Base-by-base conservation (phyloP, 2,797 vertebrate genomes). In the Natrix natrix region DNA sequence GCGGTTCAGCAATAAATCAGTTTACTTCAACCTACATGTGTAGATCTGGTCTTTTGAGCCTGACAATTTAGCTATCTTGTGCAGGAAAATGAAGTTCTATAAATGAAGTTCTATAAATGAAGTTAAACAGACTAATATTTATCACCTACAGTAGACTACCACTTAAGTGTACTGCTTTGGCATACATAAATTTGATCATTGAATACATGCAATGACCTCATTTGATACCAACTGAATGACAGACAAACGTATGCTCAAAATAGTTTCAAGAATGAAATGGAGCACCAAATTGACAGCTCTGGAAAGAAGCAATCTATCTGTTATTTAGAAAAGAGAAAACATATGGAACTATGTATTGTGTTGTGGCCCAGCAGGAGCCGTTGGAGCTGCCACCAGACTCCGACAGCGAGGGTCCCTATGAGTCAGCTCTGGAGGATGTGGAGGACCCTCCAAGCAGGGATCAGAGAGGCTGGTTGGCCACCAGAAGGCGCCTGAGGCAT, bases 281-380 rank as follows among this genome's bases (percentile, higher is more conserved):
- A 91, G 66, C 90, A 63, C 22, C 57, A 88, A 91, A 91, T 89
- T 91, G 92, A 93, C 92, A 93, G 86, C 66, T 91, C 90, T 89
- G 92, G 86, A 93, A 93, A 91, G 66, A 93, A 91, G 90, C 92
- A 93, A 93, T 93, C 91, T 93, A 63, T 91, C 91, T 93, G 56
- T 93, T 88, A 88, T 90, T 93, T 89, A 63, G 86, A 89, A 93
- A 91, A 52, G 90, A 55, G 90, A 48, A 93, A 93, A 63, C 66
- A 91, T 52, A 88, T 83, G 86, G 86, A 89, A 91, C 66, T 56
- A 93, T 88, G 56, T 90, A 88, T 12, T 91, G 48, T 37, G 32
- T 37, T 37, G 32, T 37, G 32, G 32, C 32, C 32, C 32, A 37
- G 32, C 32, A 37, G 32, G 32, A 37, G 32, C 32, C 32, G 32